Conservation (phyloP, 2,113 vertebrate genomes). For the Chloropsis cyanopogon region DNA sequence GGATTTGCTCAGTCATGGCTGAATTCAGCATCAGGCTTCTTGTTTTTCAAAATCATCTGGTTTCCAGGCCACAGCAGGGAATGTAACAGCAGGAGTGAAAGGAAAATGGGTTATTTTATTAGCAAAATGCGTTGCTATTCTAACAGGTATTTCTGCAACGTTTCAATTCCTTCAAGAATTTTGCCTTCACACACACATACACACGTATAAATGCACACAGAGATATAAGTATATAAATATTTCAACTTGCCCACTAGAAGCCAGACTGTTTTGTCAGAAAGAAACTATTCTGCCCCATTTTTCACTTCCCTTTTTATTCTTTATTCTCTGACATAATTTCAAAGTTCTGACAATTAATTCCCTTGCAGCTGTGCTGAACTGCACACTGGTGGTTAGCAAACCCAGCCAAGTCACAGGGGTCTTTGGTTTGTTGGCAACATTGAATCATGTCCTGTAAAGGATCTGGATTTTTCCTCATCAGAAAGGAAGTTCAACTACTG, state of each 20-base stretch:
- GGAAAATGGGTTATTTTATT: slow-evolving; percentile 28
- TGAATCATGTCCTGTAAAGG: neutral
- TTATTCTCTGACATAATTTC: neutral
- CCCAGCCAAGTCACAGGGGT: neutral
- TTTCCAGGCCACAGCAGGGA: slow-evolving; percentile 17
- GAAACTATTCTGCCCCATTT: neutral
- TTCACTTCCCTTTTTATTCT: neutral
- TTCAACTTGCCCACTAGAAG: neutral
- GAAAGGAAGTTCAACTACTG: neutral
- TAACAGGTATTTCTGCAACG: neutral
- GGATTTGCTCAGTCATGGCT: neutral
- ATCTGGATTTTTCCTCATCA: neutral
- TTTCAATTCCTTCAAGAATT: neutral
- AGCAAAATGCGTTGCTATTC: neutral
- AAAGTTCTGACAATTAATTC: neutral
- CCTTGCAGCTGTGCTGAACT: neutral
- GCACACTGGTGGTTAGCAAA: neutral
- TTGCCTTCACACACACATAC: neutral
- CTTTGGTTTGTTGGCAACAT: neutral
- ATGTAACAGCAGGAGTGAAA: neutral
- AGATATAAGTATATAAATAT: neutral
- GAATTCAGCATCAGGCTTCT: neutral
- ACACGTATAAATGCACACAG: neutral
- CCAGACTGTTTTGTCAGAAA: neutral
- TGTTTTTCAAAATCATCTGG: neutral